Evolutionary conservation across 2,888 invertebrate species (phyloP).

Genomic region (Imbricaverruca yamaguchii): DNA sequence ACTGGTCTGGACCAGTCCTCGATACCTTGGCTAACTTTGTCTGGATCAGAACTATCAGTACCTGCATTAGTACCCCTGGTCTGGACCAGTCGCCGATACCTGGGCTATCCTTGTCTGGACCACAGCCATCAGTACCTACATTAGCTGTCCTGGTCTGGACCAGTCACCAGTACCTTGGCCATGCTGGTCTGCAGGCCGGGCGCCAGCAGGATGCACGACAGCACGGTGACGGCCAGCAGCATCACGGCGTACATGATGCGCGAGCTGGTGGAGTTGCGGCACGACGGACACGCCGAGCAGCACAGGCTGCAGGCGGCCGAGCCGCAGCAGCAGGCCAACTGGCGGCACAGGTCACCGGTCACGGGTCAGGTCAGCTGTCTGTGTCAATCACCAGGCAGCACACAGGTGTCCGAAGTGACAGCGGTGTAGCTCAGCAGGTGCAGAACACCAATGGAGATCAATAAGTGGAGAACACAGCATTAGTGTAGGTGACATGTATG

Average conservation of each 20-base stretch:
- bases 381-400: not conserved
- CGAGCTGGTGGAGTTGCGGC: conserved; percentile 91
- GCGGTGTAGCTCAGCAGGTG: not conserved
- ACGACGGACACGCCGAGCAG: conserved; percentile 94
- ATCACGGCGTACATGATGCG: conserved; percentile 94
- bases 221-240: conserved; percentile 78
- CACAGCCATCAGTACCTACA: too few species aligned
- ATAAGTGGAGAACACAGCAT: not conserved
- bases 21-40: too few species aligned
- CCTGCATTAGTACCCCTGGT: too few species aligned
- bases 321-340: conserved; percentile 96
- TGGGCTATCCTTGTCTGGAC: too few species aligned
- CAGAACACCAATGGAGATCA: not conserved
- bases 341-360: conserved; percentile 25
- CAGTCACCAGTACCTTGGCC: conserved; percentile 57
- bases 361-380: not conserved
- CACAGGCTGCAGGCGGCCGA: conserved; percentile 94
- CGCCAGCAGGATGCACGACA: conserved; percentile 80
- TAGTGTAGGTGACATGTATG: too few species aligned
- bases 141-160: too few species aligned
- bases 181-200: conserved; percentile 77
- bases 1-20: too few species aligned
- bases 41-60: too few species aligned
- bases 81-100: too few species aligned
- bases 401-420: not conserved